Percentiles rank a stretch among this genome's conserved stretches.
phyloP scores from a whole-genome alignment of 1,140 invertebrate species.

The Sycophila sp. region DNA sequence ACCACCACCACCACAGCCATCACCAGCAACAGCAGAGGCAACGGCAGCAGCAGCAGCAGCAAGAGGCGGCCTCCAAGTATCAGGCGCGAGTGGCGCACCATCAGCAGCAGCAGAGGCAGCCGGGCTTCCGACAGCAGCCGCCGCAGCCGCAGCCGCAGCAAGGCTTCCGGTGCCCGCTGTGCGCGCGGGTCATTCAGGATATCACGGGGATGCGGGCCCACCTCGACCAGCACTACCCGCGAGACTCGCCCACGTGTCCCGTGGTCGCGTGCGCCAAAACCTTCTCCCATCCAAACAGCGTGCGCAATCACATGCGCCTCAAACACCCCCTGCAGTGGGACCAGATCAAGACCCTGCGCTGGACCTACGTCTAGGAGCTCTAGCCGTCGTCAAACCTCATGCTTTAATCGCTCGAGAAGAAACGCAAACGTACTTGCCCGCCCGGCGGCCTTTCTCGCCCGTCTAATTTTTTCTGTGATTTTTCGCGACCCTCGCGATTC shows the following conservation, averaged over 20 bases:
- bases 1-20: constrained; percentile 63
- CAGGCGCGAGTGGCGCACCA: constrained; percentile 66
- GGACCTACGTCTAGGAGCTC: constrained; percentile 69
- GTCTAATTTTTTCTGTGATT: constrained; percentile 1
- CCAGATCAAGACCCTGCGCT: constrained; percentile 82
- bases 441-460: not conserved
- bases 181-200: constrained; percentile 72
- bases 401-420: too few relatives aligned
- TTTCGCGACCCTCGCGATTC: not conserved
- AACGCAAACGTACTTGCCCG: not conserved
- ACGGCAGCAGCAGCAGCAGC: constrained; percentile 56
- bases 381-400: too few relatives aligned
- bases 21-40: constrained; percentile 65
- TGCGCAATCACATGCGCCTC: constrained; percentile 84
- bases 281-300: constrained; percentile 84
- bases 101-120: constrained; percentile 49
- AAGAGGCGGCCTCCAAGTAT: constrained; percentile 51
- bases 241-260: constrained; percentile 82
- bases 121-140: constrained; percentile 31
- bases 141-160: constrained; percentile 50
- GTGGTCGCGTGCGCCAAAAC: constrained; percentile 77
- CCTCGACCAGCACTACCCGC: constrained; percentile 82
- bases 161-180: constrained; percentile 73
- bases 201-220: constrained; percentile 76
- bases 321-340: constrained; percentile 83